Conservation (phyloP, 2,113 vertebrate species). For the Forbesichthys agassizii region DNA sequence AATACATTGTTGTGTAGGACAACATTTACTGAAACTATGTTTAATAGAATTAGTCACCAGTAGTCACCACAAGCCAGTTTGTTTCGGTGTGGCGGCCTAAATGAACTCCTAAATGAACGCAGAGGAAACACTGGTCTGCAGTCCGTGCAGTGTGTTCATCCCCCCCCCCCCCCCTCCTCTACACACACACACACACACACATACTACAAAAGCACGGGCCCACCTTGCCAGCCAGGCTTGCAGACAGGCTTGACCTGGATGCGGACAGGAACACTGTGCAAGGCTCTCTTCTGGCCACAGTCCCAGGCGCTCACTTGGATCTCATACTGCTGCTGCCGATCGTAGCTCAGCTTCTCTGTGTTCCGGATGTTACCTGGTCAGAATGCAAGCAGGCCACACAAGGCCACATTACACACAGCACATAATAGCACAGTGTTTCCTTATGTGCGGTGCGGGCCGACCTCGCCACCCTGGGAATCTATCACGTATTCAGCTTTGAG, state of each 20-base stretch:
- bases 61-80: no score
- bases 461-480: background rate
- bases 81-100: no score
- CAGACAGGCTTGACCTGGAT: conserved; percentile 94
- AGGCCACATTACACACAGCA: conserved; percentile 3
- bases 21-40: no score
- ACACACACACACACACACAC: conserved; percentile 3
- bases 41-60: no score
- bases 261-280: conserved; percentile 82
- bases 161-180: background rate
- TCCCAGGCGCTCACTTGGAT: conserved; percentile 93
- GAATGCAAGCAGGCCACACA: background rate
- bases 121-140: no score
- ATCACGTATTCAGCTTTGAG: background rate
- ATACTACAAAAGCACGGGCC: conserved; percentile 8
- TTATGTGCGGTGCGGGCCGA: background rate
- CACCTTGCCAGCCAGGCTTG: conserved; percentile 95
- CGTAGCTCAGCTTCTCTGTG: conserved; percentile 92
- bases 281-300: conserved; percentile 92
- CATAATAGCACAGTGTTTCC: background rate
- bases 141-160: no score
- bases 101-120: no score
- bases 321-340: conserved; percentile 87
- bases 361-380: conserved; percentile 91
- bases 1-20: no score